Base-by-base conservation (phyloP, 1,140 invertebrate species). In the Bombus pyrosoma region DNA sequence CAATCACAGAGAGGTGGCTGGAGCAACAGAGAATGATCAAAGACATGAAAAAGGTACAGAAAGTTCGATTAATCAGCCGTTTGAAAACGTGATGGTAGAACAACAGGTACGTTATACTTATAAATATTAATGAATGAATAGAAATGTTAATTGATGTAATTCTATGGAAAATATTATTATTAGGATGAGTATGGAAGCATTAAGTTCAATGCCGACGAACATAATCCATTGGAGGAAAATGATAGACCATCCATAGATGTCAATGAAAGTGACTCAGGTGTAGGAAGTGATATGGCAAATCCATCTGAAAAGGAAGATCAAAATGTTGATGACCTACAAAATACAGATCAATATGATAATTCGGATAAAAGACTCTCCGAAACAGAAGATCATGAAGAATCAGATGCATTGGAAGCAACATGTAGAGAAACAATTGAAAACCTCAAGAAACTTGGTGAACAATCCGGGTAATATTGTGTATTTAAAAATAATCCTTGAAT, bases 341-440 rank as follows among this genome's bases (percentile, higher is more conserved):
- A 76, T 59, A 86, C 85, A 0, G 94, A 94, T 41, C 90, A 95
- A 8, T 93, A 91, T 43, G 93, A 94, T 22, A 92, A 91, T 89
- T 82, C 92, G 3, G 93, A 92, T 3, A 94, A 86, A 88, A 93
- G 80, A 79, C 62, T 84, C 13, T 90, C 72, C 1, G 94, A 94
- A 73, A 87, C 81, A 25, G 94, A 95, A 39, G 94, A 95, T 87
- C 92, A 91, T 9, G 94, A 95, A 79, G 94, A 95, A 22, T 91
- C 93, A 0, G 95, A 95, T 82, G 92, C 93, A 41, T 84, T 95
- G 57, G 95, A 95, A 83, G 94, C 94, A 41, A 95, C 95, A 0
- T 95, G 94, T 85, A 91, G 95, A 32, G 95, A 95, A 90, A 95
- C 95, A 18, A 95, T 95, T 79, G 95, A 95, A 90, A 95, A 95